These are phyloP conservation scores for Diphyllodes magnificus DNA, from an alignment of 2,113 vertebrate species.

Conservation along the genomic window DNA sequence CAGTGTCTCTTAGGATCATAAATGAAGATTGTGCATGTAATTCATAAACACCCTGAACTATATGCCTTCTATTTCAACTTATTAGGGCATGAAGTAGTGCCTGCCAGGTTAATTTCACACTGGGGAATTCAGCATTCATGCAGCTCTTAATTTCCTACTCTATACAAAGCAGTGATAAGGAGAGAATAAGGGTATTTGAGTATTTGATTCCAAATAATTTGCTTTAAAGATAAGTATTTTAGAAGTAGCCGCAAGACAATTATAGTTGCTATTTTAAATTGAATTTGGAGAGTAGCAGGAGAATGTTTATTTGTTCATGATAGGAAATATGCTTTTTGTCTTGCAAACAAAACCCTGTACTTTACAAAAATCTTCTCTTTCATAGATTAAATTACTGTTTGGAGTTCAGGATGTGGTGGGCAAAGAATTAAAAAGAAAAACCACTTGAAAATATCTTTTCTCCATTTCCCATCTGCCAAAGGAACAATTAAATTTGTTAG, in stretches of 20 bases:
- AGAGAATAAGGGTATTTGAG: neutral
- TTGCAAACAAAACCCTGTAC: neutral
- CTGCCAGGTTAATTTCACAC: conserved; percentile 43
- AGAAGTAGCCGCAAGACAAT: neutral
- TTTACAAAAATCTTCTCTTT: conserved; percentile 1
- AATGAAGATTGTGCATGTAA: conserved; percentile 35
- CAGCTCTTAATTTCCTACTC: conserved; percentile 26
- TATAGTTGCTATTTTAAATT: neutral
- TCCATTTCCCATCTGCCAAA: neutral
- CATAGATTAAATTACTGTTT: neutral
- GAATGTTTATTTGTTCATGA: neutral
- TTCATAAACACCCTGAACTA: conserved; percentile 49
- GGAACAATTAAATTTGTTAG: neutral
- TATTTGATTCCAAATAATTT: neutral
- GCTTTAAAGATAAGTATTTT: neutral
- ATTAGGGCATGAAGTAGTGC: conserved; percentile 55
- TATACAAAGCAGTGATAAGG: conserved; percentile 4
- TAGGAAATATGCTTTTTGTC: neutral
- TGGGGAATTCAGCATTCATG: conserved; percentile 1
- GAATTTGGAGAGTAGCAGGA: neutral
- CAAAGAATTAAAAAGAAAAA: conserved; percentile 2
- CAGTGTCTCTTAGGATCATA: conserved; percentile 27
- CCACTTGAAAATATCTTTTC: neutral
- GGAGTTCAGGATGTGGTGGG: conserved; percentile 7
- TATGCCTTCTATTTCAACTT: conserved; percentile 39